Evolutionary conservation across 2,113 vertebrate species (phyloP).

Genomic region (Chaetura pelagica): DNA sequence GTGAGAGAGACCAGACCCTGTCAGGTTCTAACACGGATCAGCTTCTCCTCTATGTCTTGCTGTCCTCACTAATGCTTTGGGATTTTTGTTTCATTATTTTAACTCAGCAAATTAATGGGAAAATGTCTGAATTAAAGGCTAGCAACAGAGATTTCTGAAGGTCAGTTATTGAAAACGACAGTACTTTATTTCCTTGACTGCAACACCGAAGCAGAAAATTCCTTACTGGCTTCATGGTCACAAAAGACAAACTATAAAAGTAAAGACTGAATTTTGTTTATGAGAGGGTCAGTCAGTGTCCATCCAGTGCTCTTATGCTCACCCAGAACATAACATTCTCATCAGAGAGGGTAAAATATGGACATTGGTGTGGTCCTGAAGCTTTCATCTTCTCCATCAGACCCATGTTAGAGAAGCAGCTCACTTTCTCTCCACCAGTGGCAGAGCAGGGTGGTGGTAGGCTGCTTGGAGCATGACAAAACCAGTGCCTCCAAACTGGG

Average conservation of each 20-base stretch:
- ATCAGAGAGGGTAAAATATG: neutral
- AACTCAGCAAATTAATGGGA: neutral
- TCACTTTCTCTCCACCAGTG: neutral
- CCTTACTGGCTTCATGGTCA: neutral
- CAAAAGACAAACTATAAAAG: neutral
- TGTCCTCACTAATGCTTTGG: neutral
- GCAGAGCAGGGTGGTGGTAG: neutral
- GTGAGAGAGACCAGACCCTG: neutral
- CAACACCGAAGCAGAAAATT: neutral
- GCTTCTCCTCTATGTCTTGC: neutral
- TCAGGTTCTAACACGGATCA: neutral
- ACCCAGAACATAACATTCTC: neutral
- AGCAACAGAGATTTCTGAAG: neutral
- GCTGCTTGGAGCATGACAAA: neutral
- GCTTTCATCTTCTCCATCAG: neutral
- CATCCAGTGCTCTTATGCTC: accelerated
- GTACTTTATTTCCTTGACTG: neutral
- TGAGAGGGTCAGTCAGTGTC: neutral
- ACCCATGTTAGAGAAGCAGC: neutral
- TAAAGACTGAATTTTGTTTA: neutral
- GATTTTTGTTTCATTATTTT: neutral
- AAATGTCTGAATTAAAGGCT: neutral
- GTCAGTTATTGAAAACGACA: neutral
- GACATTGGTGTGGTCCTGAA: neutral
- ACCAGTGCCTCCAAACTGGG: neutral